These are phyloP conservation scores for Pleuronectes platessa DNA, from an alignment of 2,113 vertebrate genomes.

Conservation along the genomic window DNA sequence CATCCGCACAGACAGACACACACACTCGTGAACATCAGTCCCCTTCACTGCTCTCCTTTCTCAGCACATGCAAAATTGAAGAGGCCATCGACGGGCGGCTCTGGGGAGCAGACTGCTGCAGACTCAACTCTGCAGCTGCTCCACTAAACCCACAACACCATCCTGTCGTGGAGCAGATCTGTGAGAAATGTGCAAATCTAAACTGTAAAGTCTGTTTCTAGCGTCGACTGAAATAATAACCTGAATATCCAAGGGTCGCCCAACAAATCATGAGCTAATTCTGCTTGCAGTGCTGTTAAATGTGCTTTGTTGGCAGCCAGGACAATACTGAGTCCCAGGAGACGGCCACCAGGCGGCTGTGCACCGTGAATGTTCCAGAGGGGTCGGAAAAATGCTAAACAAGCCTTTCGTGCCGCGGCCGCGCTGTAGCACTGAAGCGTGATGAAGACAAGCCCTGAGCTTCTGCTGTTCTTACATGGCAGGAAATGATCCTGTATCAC, in stretches of 20 bases:
- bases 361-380: conserved; percentile 32
- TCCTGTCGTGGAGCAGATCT: neutral
- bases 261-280: conserved; percentile 3
- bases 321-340: conserved; percentile 43
- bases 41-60: conserved; percentile 30
- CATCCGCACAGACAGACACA: neutral
- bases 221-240: too few species aligned
- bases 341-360: conserved; percentile 2
- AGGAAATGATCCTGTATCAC: conserved; percentile 52
- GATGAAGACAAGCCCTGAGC: conserved; percentile 42
- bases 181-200: neutral
- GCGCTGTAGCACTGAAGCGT: conserved; percentile 31
- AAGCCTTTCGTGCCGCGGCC: conserved; percentile 36
- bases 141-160: neutral
- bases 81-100: conserved; percentile 48
- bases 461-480: conserved; percentile 55
- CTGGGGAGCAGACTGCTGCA: neutral
- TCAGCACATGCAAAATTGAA: conserved; percentile 62
- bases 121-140: neutral
- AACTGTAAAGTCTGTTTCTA: neutral
- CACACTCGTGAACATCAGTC: neutral
- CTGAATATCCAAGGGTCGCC: neutral
- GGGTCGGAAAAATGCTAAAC: conserved; percentile 37
- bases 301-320: conserved; percentile 28
- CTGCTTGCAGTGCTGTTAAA: conserved; percentile 28